These are phyloP conservation scores for Acrocephalus arundinaceus DNA, from an alignment of 2,113 vertebrate genomes.

Conservation along the genomic window DNA sequence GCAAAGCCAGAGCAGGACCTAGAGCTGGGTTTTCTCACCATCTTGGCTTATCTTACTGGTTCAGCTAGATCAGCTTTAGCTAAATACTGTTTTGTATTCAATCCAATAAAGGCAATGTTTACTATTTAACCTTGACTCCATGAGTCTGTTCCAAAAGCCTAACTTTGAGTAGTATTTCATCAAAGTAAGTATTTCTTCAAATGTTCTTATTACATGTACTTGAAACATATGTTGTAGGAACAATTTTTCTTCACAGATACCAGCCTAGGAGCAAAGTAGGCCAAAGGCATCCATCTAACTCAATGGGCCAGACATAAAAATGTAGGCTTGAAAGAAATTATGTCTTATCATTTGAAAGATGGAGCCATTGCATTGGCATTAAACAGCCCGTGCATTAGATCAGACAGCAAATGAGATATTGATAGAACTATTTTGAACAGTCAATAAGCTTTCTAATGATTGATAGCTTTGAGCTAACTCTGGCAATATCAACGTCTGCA, in stretches of 20 bases:
- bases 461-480: slow-evolving; percentile 71
- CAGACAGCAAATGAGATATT: slow-evolving; percentile 80
- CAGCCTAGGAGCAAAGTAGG: background rate
- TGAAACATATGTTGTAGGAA: background rate
- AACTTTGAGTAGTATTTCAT: background rate
- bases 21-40: background rate
- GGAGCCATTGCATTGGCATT: slow-evolving; percentile 48
- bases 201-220: background rate
- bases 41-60: background rate
- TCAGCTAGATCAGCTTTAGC: background rate
- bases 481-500: slow-evolving; percentile 62
- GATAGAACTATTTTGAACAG: slow-evolving; percentile 77
- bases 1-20: background rate
- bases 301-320: slow-evolving; percentile 12
- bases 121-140: background rate
- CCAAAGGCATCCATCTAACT: background rate
- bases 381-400: slow-evolving; percentile 71
- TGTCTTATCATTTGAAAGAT: slow-evolving; percentile 60
- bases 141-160: background rate
- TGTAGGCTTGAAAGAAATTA: slow-evolving; percentile 48
- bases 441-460: slow-evolving; percentile 78
- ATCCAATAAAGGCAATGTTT: background rate
- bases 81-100: background rate
- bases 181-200: slow-evolving; percentile 1
- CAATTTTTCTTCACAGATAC: background rate